These are phyloP conservation scores for Myocastor coypus DNA, from an alignment of 2,113 vertebrate genomes.

Conservation along the genomic window DNA sequence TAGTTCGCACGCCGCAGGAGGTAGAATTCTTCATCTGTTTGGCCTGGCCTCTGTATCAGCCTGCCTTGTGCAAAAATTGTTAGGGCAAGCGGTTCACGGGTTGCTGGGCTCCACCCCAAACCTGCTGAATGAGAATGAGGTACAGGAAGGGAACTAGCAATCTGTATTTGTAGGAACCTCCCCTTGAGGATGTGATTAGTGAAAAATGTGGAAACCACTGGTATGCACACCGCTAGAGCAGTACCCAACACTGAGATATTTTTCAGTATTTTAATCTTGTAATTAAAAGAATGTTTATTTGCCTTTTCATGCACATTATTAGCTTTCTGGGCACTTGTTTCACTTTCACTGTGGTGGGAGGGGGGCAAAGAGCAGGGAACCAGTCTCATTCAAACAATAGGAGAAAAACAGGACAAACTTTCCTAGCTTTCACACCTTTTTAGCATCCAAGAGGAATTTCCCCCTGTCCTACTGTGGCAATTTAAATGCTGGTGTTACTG, in stretches of 20 bases:
- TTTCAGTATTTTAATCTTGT: not conserved
- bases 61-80: not conserved
- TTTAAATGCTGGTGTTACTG: constrained; percentile 71
- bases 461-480: not conserved
- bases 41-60: not conserved
- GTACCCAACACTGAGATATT: not conserved
- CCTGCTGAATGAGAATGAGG: not conserved
- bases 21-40: not conserved
- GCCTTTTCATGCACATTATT: not conserved
- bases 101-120: not conserved
- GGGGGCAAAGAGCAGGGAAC: not conserved
- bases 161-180: not conserved
- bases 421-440: not conserved
- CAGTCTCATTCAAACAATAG: not conserved
- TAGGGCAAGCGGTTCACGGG: not conserved
- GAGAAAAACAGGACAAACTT: not conserved
- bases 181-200: not conserved
- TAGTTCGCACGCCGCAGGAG: not conserved
- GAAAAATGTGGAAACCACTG: not conserved
- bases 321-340: not conserved
- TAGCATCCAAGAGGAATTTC: not conserved
- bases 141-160: not conserved
- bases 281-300: not conserved
- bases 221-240: fast-evolving
- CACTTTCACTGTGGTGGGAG: not conserved